Conservation (phyloP, 2,113 vertebrate species). For the Grallaria varia region DNA sequence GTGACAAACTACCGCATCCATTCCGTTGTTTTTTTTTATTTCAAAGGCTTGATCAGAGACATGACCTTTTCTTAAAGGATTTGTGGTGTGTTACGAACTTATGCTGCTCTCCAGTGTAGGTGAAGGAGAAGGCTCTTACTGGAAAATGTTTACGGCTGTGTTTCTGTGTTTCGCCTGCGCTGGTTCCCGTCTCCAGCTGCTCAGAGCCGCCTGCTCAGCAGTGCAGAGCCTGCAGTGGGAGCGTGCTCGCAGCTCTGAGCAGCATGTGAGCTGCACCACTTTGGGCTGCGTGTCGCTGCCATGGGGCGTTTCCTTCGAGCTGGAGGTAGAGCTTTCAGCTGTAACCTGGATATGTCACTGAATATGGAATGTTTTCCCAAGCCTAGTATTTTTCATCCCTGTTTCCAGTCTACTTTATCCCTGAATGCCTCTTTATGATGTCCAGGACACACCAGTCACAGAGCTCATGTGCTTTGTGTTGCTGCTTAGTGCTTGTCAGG, state of each 20-base stretch:
- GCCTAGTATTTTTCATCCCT: not conserved
- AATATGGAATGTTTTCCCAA: not conserved
- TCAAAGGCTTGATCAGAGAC: not conserved
- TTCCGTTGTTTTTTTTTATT: not conserved
- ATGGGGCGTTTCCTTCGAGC: fast-evolving
- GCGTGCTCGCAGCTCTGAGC: not conserved
- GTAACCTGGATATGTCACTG: not conserved
- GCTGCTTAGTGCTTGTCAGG: not conserved
- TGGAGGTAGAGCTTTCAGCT: not conserved
- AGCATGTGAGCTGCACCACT: not conserved
- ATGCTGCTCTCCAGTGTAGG: not conserved
- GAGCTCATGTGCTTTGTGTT: not conserved
- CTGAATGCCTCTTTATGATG: not conserved
- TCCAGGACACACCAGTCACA: not conserved
- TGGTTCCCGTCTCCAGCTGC: not conserved
- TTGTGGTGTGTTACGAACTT: not conserved
- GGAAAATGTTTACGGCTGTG: not conserved
- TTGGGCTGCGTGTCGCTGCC: fast-evolving
- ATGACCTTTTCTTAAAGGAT: not conserved
- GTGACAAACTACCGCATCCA: not conserved
- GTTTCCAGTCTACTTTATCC: not conserved
- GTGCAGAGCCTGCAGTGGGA: not conserved
- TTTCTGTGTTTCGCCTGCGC: not conserved
- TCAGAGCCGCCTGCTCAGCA: not conserved
- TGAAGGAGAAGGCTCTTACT: not conserved